Base-by-base conservation (phyloP, 2,888 invertebrate species). In the Heliconius charithonia region DNA sequence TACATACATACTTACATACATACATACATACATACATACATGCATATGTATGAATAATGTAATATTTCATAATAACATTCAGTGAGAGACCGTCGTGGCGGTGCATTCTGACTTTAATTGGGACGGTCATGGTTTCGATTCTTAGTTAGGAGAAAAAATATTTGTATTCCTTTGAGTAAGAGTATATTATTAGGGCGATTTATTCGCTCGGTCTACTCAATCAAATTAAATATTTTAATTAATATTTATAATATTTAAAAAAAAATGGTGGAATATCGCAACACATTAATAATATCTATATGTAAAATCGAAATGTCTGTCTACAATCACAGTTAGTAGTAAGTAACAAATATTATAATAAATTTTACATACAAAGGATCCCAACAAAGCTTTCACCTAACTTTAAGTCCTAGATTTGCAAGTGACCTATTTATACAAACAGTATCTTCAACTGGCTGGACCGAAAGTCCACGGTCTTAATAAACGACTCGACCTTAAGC, bases 351-450 rank as follows among this genome's bases (percentile, higher is more conserved):
- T 16, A 37, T 67, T 67, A 37, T 37, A 67, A 67, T 32, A 67
- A 67, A 67, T 13, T 37, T 67, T 66, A 37, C 66, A n/a, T 66
- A 66, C 27, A 65, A 65, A 27, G 37, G 22, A 22, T 66, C 32
- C 10, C 10, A 3, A 37, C n/a, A 37, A 66, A 37, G 66, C 66
- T 66, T 37, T 6, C 6, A 66, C 37, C 29, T 37, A n/a, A 67
- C 37, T 67, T 12, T 41, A 67, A 67, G 67, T 41, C 6, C 37
- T 67, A 67, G n/a, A 67, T 67, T 67, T 67, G n/a, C 67, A 67
- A 37, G 37, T 37, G 67, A 41, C n/a, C 37, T n/a, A 67, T 37
- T 41, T 67, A 67, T 25, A 67, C 2, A 67, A 41, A 41, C 22
- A n/a, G 41, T 41, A 41, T 41, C n/a, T 41, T 4, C n/a, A 67